Evolutionary conservation across 2,888 invertebrate genomes (phyloP), one percentile per base, ranked within the genome.

Genomic region (Lymantria monacha): DNA sequence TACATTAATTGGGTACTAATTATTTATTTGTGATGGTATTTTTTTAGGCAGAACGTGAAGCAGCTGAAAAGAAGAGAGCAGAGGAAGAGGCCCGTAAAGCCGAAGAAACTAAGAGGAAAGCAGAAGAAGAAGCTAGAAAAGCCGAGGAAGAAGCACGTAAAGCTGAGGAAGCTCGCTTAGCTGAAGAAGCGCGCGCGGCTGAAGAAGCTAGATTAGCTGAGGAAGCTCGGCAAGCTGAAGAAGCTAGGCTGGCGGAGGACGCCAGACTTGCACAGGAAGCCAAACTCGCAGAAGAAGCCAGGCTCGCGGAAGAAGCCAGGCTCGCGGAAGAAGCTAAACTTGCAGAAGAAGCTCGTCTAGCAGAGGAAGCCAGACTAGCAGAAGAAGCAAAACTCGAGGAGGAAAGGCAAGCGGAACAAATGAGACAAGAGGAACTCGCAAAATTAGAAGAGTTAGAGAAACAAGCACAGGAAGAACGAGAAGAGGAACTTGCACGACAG

Each of bases 401-500:
- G 83, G 86, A 87, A 53, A 75, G 92, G 62, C 69, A 81, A 56
- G 89, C 85, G 1, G 90, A 90, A 79, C 93, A 93, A 72, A 92
- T 82, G 59, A 91, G 92, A 49, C 92, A 93, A 66, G 92, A 92
- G 59, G 93, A 92, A 71, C 82, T 92, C 40, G 83, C 91, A 9
- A 86, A 91, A 57, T 80, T 93, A 57, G 93, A 92, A 66, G 93
- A 94, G 72, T 81, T 94, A 41, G 93, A 93, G 50, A 91, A 89
- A 65, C 92, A 93, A 67, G 93, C 93, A 0, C 92, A 93, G 70
- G 93, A 93, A 70, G 93, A 93, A 69, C 91, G 92, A 22, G 94
- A 95, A 82, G 93, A 87, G 8, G 95, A 95, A 72, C 90, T 95
- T 60, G 95, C 94, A 46, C 88, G 94, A 69, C 95, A 95, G 85